phyloP scores from a whole-genome alignment of 2,888 invertebrate species.

The Oeneis ivallda region DNA sequence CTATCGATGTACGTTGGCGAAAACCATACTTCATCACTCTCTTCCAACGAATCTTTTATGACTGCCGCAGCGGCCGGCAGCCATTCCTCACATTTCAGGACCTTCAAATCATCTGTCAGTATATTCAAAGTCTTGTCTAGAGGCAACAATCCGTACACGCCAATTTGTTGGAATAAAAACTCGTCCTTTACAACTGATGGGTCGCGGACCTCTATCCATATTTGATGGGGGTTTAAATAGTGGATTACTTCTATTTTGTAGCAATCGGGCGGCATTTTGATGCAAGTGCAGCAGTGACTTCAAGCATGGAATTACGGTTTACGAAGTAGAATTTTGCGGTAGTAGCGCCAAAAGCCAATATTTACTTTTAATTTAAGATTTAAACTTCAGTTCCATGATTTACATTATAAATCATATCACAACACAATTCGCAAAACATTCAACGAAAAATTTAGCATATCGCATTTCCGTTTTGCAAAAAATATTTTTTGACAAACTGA shows the following conservation, averaged over 20 bases:
- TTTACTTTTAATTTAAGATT: too few relatives aligned
- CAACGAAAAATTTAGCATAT: too few relatives aligned
- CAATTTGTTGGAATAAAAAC: conserved; percentile 61
- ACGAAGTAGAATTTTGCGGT: too few relatives aligned
- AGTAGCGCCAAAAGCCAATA: too few relatives aligned
- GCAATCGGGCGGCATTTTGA: conserved; percentile 44
- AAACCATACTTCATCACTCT: conserved; percentile 55
- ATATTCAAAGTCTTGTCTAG: conserved; percentile 47
- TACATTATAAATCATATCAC: too few relatives aligned
- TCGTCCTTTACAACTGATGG: conserved; percentile 36
- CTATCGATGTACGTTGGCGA: conserved; percentile 53
- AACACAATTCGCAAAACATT: too few relatives aligned
- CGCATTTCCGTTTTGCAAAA: too few relatives aligned
- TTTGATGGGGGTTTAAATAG: conserved; percentile 61
- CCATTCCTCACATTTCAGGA: conserved; percentile 51
- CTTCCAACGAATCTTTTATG: conserved; percentile 48
- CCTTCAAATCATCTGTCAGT: conserved; percentile 42
- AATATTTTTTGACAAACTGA: too few relatives aligned
- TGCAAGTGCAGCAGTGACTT: neutral
- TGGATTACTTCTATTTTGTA: conserved; percentile 62
- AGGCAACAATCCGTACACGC: conserved; percentile 63
- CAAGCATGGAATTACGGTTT: neutral
- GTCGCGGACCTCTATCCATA: conserved; percentile 57
- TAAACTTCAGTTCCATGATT: too few relatives aligned
- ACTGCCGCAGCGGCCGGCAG: conserved; percentile 49